Base-by-base conservation (phyloP, 2,797 vertebrate species). In the Anguilla obscura region DNA sequence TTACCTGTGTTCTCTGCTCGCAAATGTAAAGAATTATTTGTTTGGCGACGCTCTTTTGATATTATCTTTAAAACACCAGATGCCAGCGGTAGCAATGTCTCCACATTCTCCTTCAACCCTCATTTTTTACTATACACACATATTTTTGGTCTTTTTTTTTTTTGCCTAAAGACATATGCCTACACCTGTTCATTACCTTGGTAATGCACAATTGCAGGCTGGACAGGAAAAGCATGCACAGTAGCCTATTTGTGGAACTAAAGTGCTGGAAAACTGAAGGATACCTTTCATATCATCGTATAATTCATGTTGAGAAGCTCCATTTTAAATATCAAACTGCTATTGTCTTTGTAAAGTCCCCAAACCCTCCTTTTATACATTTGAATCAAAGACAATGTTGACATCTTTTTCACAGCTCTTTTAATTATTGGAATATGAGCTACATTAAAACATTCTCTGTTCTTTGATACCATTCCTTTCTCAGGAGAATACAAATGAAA, bases 381-480 rank as follows among this genome's bases (percentile, higher is more conserved):
- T 27, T 10, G 69, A 36, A 45, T 45, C 69, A 74, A 10, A 74
- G 16, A 76, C 74, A 76, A 40, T 1, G 33, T 4, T 76, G 74
- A 76, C 16, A 40, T 40, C 30, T 36, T 76, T 36, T 76, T 76
- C 71, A 40, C 33, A 12, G 33, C 30, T 36, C 74, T 40, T 76
- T 21, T 36, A 16, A 36, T 74, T 30, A 74, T 33, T 30, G 1
- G 30, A 74, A 33, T 14, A 76, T 7, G 74, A 76, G 33, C 74
- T 76, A 40, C 74, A 76, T 76, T 76, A 16, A 76, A 76, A 76
- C 69, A 74, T 10, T 4, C 27, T 12, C 27, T 10, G 3, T 74
- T 74, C 69, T 76, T 76, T 76, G 71, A 76, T 76, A 76, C 33
- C 33, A 24, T 76, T 76, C 14, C 74, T 76, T 76, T 33, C 74